Conservation (phyloP, 2,888 invertebrate genomes). For the Himalopsyche anomala region DNA sequence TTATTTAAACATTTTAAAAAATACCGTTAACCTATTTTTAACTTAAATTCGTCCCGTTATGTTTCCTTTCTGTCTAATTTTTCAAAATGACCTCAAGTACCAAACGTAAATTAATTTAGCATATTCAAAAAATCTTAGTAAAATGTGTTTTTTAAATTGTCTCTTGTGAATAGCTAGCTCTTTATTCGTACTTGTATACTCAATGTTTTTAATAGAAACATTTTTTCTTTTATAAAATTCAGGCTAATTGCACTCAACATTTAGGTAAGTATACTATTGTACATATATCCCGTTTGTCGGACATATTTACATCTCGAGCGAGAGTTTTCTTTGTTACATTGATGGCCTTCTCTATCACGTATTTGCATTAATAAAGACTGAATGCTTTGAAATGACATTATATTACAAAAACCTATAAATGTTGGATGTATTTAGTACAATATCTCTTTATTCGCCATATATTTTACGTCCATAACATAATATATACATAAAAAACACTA, state of each 20-base stretch:
- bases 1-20: neutral
- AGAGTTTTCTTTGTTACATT: slow-evolving; percentile 15
- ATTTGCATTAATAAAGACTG: neutral
- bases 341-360: neutral
- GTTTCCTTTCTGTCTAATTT: neutral
- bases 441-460: neutral
- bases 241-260: neutral
- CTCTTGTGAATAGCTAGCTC: too few species aligned
- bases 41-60: neutral
- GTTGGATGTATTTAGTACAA: neutral
- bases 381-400: neutral
- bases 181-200: neutral
- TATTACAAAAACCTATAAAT: neutral
- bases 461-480: neutral
- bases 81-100: too few species aligned
- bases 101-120: too few species aligned
- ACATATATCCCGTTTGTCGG: neutral
- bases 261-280: neutral
- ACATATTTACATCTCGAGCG: slow-evolving; percentile 1
- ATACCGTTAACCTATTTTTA: neutral
- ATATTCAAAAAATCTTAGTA: too few species aligned
- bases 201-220: neutral
- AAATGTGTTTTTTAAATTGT: too few species aligned
- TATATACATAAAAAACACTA: neutral
- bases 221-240: slow-evolving; percentile 12